Conservation (phyloP, 2,797 vertebrate genomes). For the Emys orbicularis region DNA sequence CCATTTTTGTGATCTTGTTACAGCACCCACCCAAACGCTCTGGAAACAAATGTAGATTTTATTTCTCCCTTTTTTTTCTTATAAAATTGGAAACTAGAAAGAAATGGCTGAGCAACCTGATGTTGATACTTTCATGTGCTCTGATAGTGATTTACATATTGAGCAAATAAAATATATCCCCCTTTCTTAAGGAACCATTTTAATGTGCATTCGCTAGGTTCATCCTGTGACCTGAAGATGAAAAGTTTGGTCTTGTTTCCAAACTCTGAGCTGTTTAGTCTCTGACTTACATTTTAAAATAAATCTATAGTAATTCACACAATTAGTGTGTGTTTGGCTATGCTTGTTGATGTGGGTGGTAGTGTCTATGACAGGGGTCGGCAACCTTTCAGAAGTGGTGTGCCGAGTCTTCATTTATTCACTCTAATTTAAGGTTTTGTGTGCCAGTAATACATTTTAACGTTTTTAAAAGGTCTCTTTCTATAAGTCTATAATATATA, state of each 20-base stretch:
- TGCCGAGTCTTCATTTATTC: too few species aligned
- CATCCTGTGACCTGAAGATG: conserved; percentile 7
- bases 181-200: conserved; percentile 32
- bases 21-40: background rate
- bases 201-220: conserved; percentile 3
- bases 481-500: too few species aligned
- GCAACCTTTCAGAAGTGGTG: too few species aligned
- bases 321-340: background rate
- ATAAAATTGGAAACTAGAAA: conserved; percentile 30
- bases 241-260: background rate
- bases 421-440: too few species aligned
- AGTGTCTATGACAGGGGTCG: background rate
- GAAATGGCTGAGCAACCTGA: conserved; percentile 37
- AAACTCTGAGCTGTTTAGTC: conserved; percentile 38
- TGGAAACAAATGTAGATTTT: background rate
- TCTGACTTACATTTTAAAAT: conserved; percentile 40
- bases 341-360: background rate
- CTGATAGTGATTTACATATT: conserved; percentile 21
- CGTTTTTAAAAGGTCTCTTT: too few species aligned
- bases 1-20: background rate
- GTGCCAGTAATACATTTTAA: too few species aligned
- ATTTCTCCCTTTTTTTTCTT: fast-evolving
- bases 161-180: conserved; percentile 39
- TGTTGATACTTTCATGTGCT: conserved; percentile 45
- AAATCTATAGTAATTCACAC: conserved; percentile 28